Base-by-base conservation (phyloP, 1,140 invertebrate genomes). In the Lethocerus indicus region DNA sequence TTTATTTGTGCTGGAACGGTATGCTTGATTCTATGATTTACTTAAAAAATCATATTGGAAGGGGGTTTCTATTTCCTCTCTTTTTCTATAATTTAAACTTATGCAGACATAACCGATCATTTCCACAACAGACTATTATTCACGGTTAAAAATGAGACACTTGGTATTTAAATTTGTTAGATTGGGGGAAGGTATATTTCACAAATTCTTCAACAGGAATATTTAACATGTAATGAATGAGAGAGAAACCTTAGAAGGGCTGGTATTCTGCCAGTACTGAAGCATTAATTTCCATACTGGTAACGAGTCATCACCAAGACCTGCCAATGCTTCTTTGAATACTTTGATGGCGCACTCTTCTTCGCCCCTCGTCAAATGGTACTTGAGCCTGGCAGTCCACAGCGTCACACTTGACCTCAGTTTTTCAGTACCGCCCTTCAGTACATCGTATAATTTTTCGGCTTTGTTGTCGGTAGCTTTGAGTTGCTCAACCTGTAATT, bases 251-350 rank as follows among this genome's bases (percentile, higher is more conserved):
- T 53, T 63, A 29, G 63, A 60, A 3, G 62, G 61, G 42, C 57
- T 60, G 37, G 62, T 67, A 13, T 61, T 58, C 53, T 70, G 67
- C 13, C 59, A 59, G 49, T 67, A 65, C 12, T 67, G 52, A 26
- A 71, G 56, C 54, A 64, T 67, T 50, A 65, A 59, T 60, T 64
- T 64, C 67, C 68, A 74, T 3, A 72, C 7, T 62, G 61, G 9
- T 72, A 55, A 20, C 59, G 57, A 54, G 60, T 50, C 32, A 59
- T 64, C 42, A 4, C 29, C 25, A 26, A 27, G 23, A 3, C 63
- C 68, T 18, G 49, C 18, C 5, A 37, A 24, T 9, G n/a, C n/a
- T 6, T 44, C 21, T 9, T 37, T 46, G 25, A 51, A 44, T 18
- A 44, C 42, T 28, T 13, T 9, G 4, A 54, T 56, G 5, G 62